Conservation (phyloP, 1,140 invertebrate species). For the Leptinotarsa undecemlineata region DNA sequence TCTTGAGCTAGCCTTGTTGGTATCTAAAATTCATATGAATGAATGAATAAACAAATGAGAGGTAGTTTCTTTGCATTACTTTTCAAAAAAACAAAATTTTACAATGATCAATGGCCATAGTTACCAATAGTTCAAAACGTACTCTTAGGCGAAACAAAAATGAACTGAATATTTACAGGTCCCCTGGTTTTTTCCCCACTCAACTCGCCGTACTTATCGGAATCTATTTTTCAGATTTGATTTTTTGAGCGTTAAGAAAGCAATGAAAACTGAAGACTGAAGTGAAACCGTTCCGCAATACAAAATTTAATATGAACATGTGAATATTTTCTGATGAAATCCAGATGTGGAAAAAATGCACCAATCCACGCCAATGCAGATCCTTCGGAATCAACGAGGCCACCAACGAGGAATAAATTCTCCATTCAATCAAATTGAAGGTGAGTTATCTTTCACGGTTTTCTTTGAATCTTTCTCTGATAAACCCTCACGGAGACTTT, state of each 20-base stretch:
- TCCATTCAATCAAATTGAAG: not conserved
- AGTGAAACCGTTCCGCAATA: not conserved
- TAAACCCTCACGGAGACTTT: not conserved
- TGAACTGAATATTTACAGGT: too few relatives aligned
- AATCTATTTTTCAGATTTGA: not conserved
- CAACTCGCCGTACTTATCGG: too few relatives aligned
- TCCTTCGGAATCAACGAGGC: not conserved
- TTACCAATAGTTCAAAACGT: too few relatives aligned
- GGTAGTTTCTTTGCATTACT: too few relatives aligned
- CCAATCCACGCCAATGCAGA: not conserved
- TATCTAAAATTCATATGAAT: too few relatives aligned
- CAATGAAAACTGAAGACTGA: conserved; percentile 5
- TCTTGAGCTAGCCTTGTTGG: too few relatives aligned
- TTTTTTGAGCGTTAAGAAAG: not conserved
- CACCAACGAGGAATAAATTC: not conserved
- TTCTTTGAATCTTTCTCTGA: too few relatives aligned
- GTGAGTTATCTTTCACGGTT: not conserved
- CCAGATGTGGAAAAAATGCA: not conserved
- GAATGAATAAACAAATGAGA: too few relatives aligned
- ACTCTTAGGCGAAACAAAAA: too few relatives aligned
- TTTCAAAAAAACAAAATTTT: too few relatives aligned
- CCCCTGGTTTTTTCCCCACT: too few relatives aligned
- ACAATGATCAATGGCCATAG: too few relatives aligned
- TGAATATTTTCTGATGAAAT: not conserved
- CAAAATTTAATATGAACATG: not conserved